Base-by-base conservation (phyloP, 2,888 invertebrate species). In the Spisula solida region DNA sequence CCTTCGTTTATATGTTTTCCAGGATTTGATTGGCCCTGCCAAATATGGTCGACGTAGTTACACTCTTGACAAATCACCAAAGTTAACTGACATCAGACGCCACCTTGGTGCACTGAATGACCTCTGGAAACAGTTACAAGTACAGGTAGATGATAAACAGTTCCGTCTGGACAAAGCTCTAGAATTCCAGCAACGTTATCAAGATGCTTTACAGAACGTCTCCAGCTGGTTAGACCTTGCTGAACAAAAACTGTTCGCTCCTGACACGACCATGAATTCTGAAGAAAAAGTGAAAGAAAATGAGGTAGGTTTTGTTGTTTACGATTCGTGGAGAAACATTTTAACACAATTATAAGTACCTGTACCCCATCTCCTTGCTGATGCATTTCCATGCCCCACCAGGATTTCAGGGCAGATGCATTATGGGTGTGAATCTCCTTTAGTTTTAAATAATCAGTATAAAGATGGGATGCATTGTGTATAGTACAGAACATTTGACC, bases 211-310 rank as follows among this genome's bases (percentile, higher is more conserved):
- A 31, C 91, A 94, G 47, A 93, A 93, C 85, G 94, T 96, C 48
- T 96, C 96, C 8, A 89, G 91, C 47, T 96, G 96, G 95, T 91
- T 96, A 60, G 96, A 96, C 89, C 89, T 94, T 14, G 94, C 95
- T 1, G 95, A 96, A 86, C 94, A 94, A 70, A 94, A 94, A 48
- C 92, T 96, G 81, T 94, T 94, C 78, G 88, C 94, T 82, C 92
- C 93, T 70, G 93, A 93, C 34, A 81, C 93, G 20, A 92, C 94
- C 84, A 89, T 89, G 90, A 91, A 93, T 51, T 91, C 94, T 10
- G 94, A 95, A 80, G 93, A 95, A 82, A 94, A 95, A 78, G 93
- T 96, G 31, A 91, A 93, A 60, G 95, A 95, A 87, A 96, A 95
- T 92, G 95, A 96, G 95, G 96, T 96, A 86, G 80, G 91, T 88